phyloP scores from a whole-genome alignment of 2,113 vertebrate genomes.

The Oxygymnocypris stewartii region DNA sequence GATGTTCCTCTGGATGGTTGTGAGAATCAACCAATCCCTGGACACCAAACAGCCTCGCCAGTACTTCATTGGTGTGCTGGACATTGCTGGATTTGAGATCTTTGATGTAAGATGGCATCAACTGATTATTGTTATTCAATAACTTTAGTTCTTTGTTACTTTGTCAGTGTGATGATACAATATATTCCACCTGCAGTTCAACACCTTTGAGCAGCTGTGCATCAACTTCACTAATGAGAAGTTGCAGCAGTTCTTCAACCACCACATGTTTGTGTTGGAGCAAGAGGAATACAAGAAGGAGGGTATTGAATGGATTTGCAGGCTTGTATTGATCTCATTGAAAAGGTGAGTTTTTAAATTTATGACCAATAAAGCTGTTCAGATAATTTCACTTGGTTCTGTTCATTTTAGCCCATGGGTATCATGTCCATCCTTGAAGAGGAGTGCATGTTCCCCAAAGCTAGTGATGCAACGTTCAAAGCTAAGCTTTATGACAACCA shows the following conservation, averaged over 20 bases:
- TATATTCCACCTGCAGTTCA: slow-evolving; percentile 69
- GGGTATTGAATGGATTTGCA: slow-evolving; percentile 83
- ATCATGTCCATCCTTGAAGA: slow-evolving; percentile 77
- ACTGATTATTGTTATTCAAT: neutral
- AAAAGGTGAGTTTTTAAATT: slow-evolving; percentile 50
- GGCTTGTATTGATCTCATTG: slow-evolving; percentile 67
- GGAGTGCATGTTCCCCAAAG: slow-evolving; percentile 79
- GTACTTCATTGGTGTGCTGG: slow-evolving; percentile 88
- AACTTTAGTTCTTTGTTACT: no score
- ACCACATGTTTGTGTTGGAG: slow-evolving; percentile 83
- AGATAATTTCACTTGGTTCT: neutral
- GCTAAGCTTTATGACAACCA: slow-evolving; percentile 87
- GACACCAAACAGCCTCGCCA: slow-evolving; percentile 85
- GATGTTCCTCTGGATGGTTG: slow-evolving; percentile 88
- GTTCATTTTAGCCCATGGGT: slow-evolving; percentile 68
- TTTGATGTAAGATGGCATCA: slow-evolving; percentile 69
- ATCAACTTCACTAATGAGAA: slow-evolving; percentile 89
- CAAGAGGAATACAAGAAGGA: slow-evolving; percentile 88
- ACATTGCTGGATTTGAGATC: slow-evolving; percentile 83
- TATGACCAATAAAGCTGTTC: neutral
- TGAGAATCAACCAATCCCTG: slow-evolving; percentile 78
- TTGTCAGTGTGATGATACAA: neutral
- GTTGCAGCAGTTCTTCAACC: slow-evolving; percentile 87
- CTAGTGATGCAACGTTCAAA: slow-evolving; percentile 81
- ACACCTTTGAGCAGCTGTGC: slow-evolving; percentile 86